These are phyloP conservation scores for Ericerus pela DNA, from an alignment of 1,140 invertebrate genomes.

Conservation along the genomic window DNA sequence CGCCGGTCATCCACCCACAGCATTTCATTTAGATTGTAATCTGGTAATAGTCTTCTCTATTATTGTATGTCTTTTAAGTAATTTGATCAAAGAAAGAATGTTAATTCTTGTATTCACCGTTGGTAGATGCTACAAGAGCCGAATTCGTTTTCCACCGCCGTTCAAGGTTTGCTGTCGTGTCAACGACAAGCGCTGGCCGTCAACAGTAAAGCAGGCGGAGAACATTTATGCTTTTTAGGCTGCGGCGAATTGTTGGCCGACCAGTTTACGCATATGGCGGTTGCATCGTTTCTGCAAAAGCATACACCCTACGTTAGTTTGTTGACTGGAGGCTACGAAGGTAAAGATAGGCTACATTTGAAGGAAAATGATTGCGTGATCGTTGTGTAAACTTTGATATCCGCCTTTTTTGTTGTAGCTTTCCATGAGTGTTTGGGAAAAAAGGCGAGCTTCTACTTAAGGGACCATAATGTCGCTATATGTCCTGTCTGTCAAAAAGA, in stretches of 20 bases:
- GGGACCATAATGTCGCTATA: constrained; percentile 60
- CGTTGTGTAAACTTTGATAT: background rate
- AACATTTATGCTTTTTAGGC: constrained; percentile 94
- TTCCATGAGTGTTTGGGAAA: background rate
- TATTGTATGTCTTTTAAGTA: background rate
- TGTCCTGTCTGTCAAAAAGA: constrained; percentile 58
- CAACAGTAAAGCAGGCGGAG: constrained; percentile 76
- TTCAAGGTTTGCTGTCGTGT: constrained; percentile 78
- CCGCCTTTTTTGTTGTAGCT: background rate
- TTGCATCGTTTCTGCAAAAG: constrained; percentile 90
- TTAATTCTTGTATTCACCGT: background rate
- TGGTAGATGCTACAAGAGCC: constrained; percentile 86
- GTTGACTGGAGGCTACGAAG: constrained; percentile 79
- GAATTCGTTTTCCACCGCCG: constrained; percentile 80
- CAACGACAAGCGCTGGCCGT: constrained; percentile 78
- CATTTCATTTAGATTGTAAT: constrained; percentile 94
- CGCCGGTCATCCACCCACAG: constrained; percentile 85
- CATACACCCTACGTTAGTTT: constrained; percentile 85
- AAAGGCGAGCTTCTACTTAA: constrained; percentile 31
- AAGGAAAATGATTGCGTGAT: background rate
- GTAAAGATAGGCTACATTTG: constrained; percentile 29
- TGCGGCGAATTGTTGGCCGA: constrained; percentile 91
- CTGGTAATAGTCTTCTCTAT: constrained; percentile 38
- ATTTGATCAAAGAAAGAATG: background rate
- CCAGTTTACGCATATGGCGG: constrained; percentile 94